A percentile compares a stretch with the other conserved stretches of the same genome.
Evolutionary conservation across 2,113 vertebrate species (phyloP).

Genomic region (Caranx melampygus): DNA sequence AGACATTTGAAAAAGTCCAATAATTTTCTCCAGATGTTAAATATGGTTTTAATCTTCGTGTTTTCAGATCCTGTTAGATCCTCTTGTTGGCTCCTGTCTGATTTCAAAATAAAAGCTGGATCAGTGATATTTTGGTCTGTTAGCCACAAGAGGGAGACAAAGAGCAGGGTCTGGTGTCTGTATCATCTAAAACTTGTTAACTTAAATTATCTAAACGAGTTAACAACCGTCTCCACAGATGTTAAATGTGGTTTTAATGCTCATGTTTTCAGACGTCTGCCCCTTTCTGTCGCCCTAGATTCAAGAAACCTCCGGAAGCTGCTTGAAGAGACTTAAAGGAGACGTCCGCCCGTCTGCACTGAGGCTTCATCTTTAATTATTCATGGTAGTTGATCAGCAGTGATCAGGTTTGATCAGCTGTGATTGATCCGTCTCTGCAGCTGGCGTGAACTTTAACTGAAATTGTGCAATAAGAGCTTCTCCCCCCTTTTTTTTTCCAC

Average conservation of each 20-base stretch:
- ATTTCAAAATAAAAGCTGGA: no score
- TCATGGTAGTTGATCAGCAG: conserved; percentile 15
- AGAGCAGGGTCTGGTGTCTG: no score
- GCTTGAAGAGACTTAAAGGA: conserved; percentile 75
- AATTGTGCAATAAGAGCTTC: conserved; percentile 75
- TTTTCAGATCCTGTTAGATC: no score
- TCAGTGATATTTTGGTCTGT: no score
- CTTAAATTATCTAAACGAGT: no score
- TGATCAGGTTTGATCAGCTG: conserved; percentile 13
- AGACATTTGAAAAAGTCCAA: no score
- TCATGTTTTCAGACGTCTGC: neutral
- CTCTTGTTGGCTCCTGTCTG: no score
- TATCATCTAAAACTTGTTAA: no score
- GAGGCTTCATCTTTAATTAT: conserved; percentile 23
- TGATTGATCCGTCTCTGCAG: conserved; percentile 25
- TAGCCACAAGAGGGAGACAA: no score
- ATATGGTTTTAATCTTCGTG: no score
- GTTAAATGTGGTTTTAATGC: neutral
- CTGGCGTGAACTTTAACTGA: conserved; percentile 34
- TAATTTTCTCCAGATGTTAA: no score
- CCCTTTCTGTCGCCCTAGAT: conserved; percentile 58
- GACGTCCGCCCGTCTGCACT: neutral
- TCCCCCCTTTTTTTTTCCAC: conserved; percentile 38
- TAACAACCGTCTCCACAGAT: neutral
- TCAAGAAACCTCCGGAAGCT: conserved; percentile 78